Base-by-base conservation (phyloP, 1,140 invertebrate genomes). In the Acyrthosiphon pisum region DNA sequence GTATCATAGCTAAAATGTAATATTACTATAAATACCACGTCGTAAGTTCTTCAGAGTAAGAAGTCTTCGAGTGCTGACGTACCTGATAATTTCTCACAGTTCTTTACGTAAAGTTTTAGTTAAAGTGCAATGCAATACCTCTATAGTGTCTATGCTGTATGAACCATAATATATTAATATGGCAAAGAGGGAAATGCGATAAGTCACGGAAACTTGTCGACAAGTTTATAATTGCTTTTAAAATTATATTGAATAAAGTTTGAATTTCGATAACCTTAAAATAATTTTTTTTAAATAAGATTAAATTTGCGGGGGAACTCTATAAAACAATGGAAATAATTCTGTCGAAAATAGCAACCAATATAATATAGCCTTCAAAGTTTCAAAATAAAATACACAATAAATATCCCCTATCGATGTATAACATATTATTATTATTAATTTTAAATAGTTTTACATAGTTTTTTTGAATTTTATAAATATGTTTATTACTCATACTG, bases 211-310 rank as follows among this genome's bases (percentile, higher is more conserved):
- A 88, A 88, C 46, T n/a, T 88, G 44, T 41, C 18, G n/a, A 88
- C 30, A 48, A 88, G 44, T 88, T 88, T 88, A 20, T 88, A 88
- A 88, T 48, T 88, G 44, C 86, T 11, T 86, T 86, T 86, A 46
- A 86, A 86, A 86, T 44, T 86, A 46, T 26, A 86, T 86, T 86
- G 8, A 46, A 86, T 46, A 26, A 44, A 30, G 41, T 86, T 84
- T 86, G 3, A 46, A 86, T 86, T n/a, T 86, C 26, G 23, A 86
- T 30, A 41, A 84, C 41, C 11, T 84, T 23, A 23, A 23, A 44
- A 26, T 30, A 18, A 7, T 46, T 44, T 46, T 44, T 44, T 30
- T 86, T 86, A 30, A 46, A n/a, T n/a, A n/a, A 86, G 4, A 26
- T 86, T 46, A 44, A 1, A 44, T 86, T 86, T 86, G 11, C 26